These are phyloP conservation scores for Lithosia quadra DNA, from an alignment of 2,888 invertebrate genomes.

Conservation along the genomic window DNA sequence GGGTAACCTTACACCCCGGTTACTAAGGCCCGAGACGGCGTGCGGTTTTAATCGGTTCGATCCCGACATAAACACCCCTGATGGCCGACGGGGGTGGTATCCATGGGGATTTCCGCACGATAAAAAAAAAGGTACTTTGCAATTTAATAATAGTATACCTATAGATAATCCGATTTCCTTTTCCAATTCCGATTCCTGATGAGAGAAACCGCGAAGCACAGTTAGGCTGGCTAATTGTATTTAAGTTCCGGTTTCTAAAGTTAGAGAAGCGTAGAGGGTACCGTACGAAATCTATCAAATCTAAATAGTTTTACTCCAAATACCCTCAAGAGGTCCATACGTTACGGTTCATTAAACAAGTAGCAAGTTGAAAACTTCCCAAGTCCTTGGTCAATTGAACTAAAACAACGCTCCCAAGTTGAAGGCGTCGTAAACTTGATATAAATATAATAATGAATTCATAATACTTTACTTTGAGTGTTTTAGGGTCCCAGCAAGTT, in stretches of 20 bases:
- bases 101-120: too few relatives aligned
- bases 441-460: constrained; percentile 23
- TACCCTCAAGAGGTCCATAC: constrained; percentile 32
- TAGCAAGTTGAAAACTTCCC: constrained; percentile 29
- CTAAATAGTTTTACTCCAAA: constrained; percentile 31
- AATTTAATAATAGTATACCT: too few relatives aligned
- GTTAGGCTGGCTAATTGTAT: neutral
- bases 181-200: too few relatives aligned
- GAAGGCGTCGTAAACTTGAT: constrained; percentile 29
- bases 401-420: constrained; percentile 37
- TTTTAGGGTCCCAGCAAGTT: too few relatives aligned
- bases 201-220: neutral
- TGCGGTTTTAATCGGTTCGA: too few relatives aligned
- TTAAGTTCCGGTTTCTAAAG: neutral
- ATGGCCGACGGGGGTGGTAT: too few relatives aligned
- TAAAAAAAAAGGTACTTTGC: too few relatives aligned
- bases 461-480: neutral
- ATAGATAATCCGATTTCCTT: too few relatives aligned
- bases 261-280: neutral
- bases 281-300: constrained; percentile 13
- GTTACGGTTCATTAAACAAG: constrained; percentile 45
- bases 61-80: too few relatives aligned
- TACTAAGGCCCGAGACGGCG: too few relatives aligned
- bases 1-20: too few relatives aligned
- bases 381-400: constrained; percentile 49